Evolutionary conservation across 2,888 invertebrate genomes (phyloP).

Genomic region (Apotomis betuletana): DNA sequence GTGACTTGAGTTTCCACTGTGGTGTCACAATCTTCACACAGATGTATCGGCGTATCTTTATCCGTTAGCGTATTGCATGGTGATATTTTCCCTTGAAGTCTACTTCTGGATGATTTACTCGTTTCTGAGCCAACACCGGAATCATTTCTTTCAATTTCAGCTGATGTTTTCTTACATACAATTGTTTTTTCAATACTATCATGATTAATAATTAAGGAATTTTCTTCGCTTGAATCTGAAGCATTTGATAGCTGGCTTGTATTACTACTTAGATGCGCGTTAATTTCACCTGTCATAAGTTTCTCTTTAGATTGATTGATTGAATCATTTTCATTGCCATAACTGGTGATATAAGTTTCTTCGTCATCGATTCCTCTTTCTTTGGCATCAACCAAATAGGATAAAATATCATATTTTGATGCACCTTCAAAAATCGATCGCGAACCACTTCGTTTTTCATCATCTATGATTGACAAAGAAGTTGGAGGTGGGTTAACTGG

Average conservation of each 20-base stretch:
- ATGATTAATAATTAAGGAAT: conserved; percentile 86
- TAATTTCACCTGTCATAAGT: conserved; percentile 72
- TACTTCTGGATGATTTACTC: conserved; percentile 92
- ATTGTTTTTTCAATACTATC: conserved; percentile 82
- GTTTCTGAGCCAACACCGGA: conserved; percentile 97
- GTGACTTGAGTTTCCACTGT: conserved; percentile 89
- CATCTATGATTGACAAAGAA: conserved; percentile 85
- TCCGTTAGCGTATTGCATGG: conserved; percentile 76
- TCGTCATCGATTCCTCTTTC: conserved; percentile 88
- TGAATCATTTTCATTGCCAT: conserved; percentile 80
- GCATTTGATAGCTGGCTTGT: conserved; percentile 90
- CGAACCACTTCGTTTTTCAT: conserved; percentile 87
- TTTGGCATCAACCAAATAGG: conserved; percentile 94
- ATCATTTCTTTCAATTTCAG: conserved; percentile 95
- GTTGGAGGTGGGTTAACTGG: conserved; percentile 90
- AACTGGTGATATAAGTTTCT: conserved; percentile 87
- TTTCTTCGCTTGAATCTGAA: conserved; percentile 94
- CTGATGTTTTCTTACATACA: conserved; percentile 83
- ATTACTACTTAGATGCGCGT: conserved; percentile 85
- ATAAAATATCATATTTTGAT: conserved; percentile 94
- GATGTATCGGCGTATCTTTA: conserved; percentile 85
- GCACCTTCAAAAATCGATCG: conserved; percentile 91
- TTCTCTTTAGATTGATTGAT: conserved; percentile 84
- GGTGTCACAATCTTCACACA: conserved; percentile 95
- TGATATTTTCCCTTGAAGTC: conserved; percentile 85